Percentiles rank a stretch among this genome's conserved stretches.
These are phyloP conservation scores for Planococcus citri DNA, from an alignment of 1,140 invertebrate species.

Conservation along the genomic window DNA sequence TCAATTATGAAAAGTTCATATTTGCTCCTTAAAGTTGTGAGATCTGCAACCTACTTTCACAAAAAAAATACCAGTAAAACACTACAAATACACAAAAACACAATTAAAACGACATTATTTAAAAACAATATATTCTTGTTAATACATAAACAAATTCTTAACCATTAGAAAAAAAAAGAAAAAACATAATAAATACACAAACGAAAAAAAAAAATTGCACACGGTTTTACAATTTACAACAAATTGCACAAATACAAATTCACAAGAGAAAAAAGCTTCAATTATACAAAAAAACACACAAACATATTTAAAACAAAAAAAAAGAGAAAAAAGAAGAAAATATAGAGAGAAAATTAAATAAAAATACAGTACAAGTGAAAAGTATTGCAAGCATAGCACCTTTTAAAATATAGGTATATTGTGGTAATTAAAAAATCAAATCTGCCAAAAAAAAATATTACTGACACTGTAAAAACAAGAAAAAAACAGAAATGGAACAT, in stretches of 20 bases:
- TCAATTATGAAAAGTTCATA: too few species aligned
- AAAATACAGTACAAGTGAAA: not conserved
- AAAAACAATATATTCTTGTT: conserved; percentile 3
- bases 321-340: too few species aligned
- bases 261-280: not conserved
- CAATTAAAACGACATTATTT: too few species aligned
- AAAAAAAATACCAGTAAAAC: too few species aligned
- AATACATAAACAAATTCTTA: conserved; percentile 3
- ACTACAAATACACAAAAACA: too few species aligned
- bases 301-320: too few species aligned
- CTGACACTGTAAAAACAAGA: not conserved
- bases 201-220: not conserved
- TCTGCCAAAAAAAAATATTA: not conserved
- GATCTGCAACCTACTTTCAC: too few species aligned
- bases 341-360: too few species aligned
- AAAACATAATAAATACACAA: not conserved
- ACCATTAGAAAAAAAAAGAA: not conserved
- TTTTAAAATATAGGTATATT: not conserved
- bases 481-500: conserved; percentile 7
- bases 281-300: too few species aligned
- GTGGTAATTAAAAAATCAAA: not conserved
- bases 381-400: not conserved
- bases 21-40: too few species aligned
- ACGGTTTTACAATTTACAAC: not conserved
- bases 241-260: not conserved